Conservation (phyloP, 2,113 vertebrate genomes). For the Mesoclemmys tuberculata region DNA sequence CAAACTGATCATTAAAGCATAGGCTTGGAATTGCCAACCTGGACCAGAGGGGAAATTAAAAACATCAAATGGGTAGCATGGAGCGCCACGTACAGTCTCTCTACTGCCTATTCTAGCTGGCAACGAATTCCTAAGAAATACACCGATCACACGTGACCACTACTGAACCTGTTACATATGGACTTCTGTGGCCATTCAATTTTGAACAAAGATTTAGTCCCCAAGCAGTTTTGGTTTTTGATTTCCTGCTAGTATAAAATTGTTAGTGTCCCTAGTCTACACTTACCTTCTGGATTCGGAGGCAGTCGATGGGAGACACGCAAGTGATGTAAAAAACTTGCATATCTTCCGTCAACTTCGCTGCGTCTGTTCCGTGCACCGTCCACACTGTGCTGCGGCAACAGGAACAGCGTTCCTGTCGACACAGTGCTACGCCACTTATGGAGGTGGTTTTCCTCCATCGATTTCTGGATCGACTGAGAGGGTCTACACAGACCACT, state of each 20-base stretch:
- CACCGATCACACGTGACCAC: accelerated
- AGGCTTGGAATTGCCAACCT: neutral
- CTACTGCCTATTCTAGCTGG: neutral
- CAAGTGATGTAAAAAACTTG: too few relatives aligned
- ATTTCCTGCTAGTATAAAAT: neutral
- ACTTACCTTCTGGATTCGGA: too few relatives aligned
- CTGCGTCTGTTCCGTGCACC: too few relatives aligned
- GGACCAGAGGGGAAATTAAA: neutral
- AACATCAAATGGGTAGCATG: neutral
- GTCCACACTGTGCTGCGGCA: too few relatives aligned
- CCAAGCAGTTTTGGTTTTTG: neutral
- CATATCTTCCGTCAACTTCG: too few relatives aligned
- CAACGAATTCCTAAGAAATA: neutral
- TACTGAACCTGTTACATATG: accelerated
- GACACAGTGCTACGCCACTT: too few relatives aligned
- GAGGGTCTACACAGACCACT: too few relatives aligned
- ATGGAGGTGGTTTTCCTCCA: too few relatives aligned
- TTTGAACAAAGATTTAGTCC: neutral
- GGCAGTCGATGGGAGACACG: too few relatives aligned
- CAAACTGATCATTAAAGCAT: neutral
- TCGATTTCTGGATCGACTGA: too few relatives aligned
- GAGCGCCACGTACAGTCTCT: neutral
- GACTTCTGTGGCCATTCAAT: neutral
- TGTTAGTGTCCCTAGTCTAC: too few relatives aligned
- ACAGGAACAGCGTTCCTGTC: too few relatives aligned